A percentile compares a stretch with the other conserved stretches of the same genome.
Conservation (phyloP, 2,888 invertebrate species). For the Molorchus minor region DNA sequence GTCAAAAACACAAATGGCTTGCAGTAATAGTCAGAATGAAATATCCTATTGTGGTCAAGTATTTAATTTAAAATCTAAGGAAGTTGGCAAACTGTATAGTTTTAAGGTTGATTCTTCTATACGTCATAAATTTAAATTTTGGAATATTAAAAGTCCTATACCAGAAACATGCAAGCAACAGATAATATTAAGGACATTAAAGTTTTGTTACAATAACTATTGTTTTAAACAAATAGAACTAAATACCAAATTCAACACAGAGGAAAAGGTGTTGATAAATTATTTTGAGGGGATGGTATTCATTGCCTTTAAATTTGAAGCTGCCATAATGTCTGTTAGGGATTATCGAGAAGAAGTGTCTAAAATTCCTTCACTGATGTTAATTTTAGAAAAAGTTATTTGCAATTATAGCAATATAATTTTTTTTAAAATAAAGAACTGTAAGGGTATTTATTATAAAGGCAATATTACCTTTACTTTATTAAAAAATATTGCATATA, state of each 20-base stretch:
- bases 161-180: constrained; percentile 21
- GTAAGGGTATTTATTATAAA: constrained; percentile 27
- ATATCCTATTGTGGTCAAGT: constrained; percentile 42
- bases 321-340: constrained; percentile 33
- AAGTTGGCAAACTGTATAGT: constrained; percentile 37
- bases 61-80: constrained; percentile 40
- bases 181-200: constrained; percentile 30
- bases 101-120: constrained; percentile 26
- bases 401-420: constrained; percentile 27
- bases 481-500: constrained; percentile 32
- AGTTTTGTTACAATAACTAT: constrained; percentile 36
- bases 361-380: constrained; percentile 21
- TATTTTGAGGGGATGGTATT: constrained; percentile 45
- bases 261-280: constrained; percentile 36
- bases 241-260: constrained; percentile 39
- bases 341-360: constrained; percentile 18
- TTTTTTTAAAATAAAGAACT: constrained; percentile 25
- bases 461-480: constrained; percentile 28
- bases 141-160: constrained; percentile 34
- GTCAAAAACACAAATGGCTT: constrained; percentile 35
- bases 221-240: constrained; percentile 41
- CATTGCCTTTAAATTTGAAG: constrained; percentile 44
- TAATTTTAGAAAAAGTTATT: constrained; percentile 20
- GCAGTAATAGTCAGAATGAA: constrained; percentile 12
- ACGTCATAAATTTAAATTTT: constrained; percentile 43